phyloP scores from a whole-genome alignment of 2,797 vertebrate species.

The Ptychadena robeensis region DNA sequence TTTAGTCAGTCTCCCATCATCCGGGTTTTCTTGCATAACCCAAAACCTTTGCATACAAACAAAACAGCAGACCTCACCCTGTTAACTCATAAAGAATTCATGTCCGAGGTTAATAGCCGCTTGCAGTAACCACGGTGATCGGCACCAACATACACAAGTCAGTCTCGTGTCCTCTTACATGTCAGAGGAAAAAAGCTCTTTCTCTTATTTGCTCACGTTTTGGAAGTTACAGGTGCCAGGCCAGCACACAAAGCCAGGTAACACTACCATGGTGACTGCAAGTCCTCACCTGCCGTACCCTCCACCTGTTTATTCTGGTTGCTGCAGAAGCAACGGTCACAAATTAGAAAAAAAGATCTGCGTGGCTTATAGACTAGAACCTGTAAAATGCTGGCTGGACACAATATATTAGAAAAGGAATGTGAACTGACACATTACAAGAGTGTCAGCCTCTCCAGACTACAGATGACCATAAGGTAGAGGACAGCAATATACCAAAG shows the following conservation, averaged over 20 bases:
- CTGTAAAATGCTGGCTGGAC: background rate
- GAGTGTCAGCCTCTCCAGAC: background rate
- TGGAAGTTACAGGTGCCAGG: slow-evolving; percentile 78
- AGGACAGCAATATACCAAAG: too few relatives aligned
- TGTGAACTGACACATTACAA: too few relatives aligned
- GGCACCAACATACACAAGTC: slow-evolving; percentile 77
- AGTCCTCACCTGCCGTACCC: slow-evolving; percentile 89
- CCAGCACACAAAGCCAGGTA: slow-evolving; percentile 80
- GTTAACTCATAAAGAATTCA: slow-evolving; percentile 79
- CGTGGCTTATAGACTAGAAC: slow-evolving; percentile 23
- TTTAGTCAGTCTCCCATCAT: background rate
- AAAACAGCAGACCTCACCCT: slow-evolving; percentile 62
- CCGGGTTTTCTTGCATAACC: slow-evolving; percentile 12
- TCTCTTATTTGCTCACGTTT: slow-evolving; percentile 87
- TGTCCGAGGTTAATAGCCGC: slow-evolving; percentile 70
- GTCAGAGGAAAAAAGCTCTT: slow-evolving; percentile 75
- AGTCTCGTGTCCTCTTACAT: slow-evolving; percentile 77
- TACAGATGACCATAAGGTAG: background rate
- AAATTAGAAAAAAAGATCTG: slow-evolving; percentile 13
- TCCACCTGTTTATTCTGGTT: slow-evolving; percentile 72
- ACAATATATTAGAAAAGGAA: background rate
- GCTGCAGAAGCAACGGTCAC: slow-evolving; percentile 58
- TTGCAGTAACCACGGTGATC: slow-evolving; percentile 82
- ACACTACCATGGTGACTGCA: slow-evolving; percentile 83
- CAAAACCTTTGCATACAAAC: slow-evolving; percentile 41